phyloP scores from a whole-genome alignment of 2,888 invertebrate genomes.

The Eremobia ochroleuca region DNA sequence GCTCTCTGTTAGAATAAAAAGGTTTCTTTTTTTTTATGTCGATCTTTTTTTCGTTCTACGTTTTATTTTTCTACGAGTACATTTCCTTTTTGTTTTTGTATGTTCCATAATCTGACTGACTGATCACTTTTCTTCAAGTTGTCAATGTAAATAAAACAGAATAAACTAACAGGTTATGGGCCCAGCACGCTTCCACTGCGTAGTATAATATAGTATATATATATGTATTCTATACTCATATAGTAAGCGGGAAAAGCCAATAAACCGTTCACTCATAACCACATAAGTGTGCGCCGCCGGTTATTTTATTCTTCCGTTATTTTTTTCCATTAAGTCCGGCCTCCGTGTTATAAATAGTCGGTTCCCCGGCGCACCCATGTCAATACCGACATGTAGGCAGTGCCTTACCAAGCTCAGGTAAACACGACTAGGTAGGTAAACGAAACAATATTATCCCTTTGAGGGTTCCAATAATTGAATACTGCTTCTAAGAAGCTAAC shows the following conservation, averaged over 20 bases:
- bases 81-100: no score
- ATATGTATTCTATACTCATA: no score
- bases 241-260: constrained; percentile 22
- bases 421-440: constrained; percentile 62
- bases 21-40: no score
- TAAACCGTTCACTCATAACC: constrained; percentile 35
- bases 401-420: constrained; percentile 60
- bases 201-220: no score
- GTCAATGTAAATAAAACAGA: no score
- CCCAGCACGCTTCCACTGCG: no score
- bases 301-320: constrained; percentile 44
- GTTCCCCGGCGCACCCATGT: constrained; percentile 73
- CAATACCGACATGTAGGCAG: constrained; percentile 73
- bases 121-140: no score
- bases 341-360: constrained; percentile 70
- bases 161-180: no score
- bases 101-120: no score
- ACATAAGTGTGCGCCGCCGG: constrained; percentile 34
- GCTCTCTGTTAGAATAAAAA: no score
- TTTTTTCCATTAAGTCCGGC: constrained; percentile 60
- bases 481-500: constrained; percentile 43
- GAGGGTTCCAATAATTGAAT: constrained; percentile 66
- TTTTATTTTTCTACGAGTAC: no score
- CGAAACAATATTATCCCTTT: constrained; percentile 55
- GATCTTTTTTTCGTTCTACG: no score